A percentile compares a stretch with the other conserved stretches of the same genome.
Evolutionary conservation across 2,888 invertebrate species (phyloP).

Genomic region (Tromatobia lineatoria): DNA sequence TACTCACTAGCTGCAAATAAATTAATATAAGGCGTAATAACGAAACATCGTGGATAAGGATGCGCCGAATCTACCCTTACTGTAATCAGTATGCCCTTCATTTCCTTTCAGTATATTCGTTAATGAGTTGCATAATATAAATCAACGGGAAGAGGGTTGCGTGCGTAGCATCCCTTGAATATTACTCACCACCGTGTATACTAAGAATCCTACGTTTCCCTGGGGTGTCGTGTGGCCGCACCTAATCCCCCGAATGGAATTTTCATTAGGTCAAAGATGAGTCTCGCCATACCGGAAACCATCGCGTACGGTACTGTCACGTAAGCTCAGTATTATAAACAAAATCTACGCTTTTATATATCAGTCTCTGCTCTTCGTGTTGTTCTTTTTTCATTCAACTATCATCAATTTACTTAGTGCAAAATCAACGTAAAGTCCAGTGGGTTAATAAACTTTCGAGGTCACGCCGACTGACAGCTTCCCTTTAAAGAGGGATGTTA

Average conservation of each 20-base stretch:
- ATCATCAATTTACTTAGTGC: neutral
- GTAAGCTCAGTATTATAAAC: neutral
- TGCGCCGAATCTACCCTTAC: too few relatives aligned
- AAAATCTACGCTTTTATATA: neutral
- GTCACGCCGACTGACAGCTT: constrained; percentile 37
- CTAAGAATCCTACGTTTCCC: constrained; percentile 29
- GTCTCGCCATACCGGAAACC: neutral
- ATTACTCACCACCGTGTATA: constrained; percentile 2
- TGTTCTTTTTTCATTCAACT: neutral
- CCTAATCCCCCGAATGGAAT: constrained; percentile 58
- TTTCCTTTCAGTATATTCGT: neutral
- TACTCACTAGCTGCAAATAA: too few relatives aligned
- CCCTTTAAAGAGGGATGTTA: constrained; percentile 47
- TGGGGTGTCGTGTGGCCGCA: constrained; percentile 51
- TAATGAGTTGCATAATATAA: constrained; percentile 30
- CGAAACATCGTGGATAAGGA: too few relatives aligned
- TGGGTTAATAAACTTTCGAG: constrained; percentile 51
- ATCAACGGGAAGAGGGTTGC: constrained; percentile 45
- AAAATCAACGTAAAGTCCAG: neutral
- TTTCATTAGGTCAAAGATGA: constrained; percentile 48
- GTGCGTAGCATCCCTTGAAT: constrained; percentile 41
- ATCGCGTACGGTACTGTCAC: neutral
- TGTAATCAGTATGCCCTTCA: neutral
- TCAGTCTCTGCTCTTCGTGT: neutral
- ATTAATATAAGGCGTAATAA: too few relatives aligned